Evolutionary conservation across 2,888 invertebrate genomes (phyloP).

Genomic region (Cataglyphis albicans): DNA sequence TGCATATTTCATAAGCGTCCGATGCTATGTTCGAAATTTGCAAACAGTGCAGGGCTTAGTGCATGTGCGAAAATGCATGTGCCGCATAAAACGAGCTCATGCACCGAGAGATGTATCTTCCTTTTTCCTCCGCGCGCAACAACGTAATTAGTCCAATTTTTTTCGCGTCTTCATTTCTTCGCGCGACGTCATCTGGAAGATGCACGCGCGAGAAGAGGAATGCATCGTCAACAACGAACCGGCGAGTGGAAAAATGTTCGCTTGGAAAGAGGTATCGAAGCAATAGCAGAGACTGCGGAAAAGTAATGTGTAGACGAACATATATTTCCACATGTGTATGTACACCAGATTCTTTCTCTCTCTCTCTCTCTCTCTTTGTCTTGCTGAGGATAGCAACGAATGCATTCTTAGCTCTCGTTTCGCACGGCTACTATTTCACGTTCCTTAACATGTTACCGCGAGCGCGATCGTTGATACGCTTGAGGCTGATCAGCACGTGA

Average conservation of each 20-base stretch:
- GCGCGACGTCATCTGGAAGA: conserved; percentile 10
- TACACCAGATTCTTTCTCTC: neutral
- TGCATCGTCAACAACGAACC: neutral
- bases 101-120: neutral
- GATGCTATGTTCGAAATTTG: conserved; percentile 3
- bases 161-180: neutral
- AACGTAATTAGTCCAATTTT: conserved; percentile 39
- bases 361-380: neutral
- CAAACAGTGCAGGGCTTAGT: conserved; percentile 6
- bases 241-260: conserved; percentile 13
- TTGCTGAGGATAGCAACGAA: conserved; percentile 20
- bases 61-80: conserved; percentile 12
- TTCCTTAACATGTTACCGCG: neutral
- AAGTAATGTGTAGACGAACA: conserved; percentile 19
- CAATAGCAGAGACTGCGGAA: conserved; percentile 8
- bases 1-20: neutral
- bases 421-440: neutral
- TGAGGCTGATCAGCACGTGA: neutral
- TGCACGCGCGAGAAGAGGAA: conserved; percentile 4
- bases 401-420: conserved; percentile 18
- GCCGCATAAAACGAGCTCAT: neutral
- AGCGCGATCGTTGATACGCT: conserved; percentile 49
- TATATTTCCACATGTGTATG: neutral
- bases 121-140: neutral
- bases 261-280: neutral